Conservation (phyloP, 2,888 invertebrate genomes). For the Allophyes oxyacanthae region DNA sequence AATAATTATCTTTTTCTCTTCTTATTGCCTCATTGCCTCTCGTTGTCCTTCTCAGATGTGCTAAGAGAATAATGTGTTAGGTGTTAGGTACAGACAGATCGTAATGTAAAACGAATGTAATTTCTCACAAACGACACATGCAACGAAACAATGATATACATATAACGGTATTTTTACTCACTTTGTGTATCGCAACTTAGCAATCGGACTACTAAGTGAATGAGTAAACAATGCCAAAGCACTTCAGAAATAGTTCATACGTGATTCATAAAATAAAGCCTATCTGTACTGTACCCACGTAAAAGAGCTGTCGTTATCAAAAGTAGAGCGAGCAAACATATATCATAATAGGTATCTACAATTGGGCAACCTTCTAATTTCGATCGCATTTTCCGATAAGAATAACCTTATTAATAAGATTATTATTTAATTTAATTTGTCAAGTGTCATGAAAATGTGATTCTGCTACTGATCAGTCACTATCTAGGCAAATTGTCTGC, state of each 20-base stretch:
- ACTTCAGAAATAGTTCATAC: slow-evolving; percentile 42
- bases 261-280: slow-evolving; percentile 49
- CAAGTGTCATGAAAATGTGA: neutral
- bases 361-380: slow-evolving; percentile 73
- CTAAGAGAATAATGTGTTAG: too few relatives aligned
- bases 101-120: too few relatives aligned
- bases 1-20: too few relatives aligned
- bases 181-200: too few relatives aligned
- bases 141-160: too few relatives aligned
- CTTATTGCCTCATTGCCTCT: too few relatives aligned
- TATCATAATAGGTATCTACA: slow-evolving; percentile 50
- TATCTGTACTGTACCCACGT: slow-evolving; percentile 35
- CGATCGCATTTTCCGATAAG: slow-evolving; percentile 60
- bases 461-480: too few relatives aligned
- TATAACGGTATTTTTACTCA: too few relatives aligned
- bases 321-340: slow-evolving; percentile 69
- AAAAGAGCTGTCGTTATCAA: slow-evolving; percentile 61
- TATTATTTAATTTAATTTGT: neutral
- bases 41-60: too few relatives aligned
- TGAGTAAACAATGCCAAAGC: slow-evolving; percentile 19
- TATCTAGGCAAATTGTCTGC: too few relatives aligned
- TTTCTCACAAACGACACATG: too few relatives aligned
- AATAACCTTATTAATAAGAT: slow-evolving; percentile 45
- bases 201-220: slow-evolving; percentile 30
- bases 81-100: too few relatives aligned